Base-by-base conservation (phyloP, 1,140 invertebrate species). In the Copidosoma floridanum region DNA sequence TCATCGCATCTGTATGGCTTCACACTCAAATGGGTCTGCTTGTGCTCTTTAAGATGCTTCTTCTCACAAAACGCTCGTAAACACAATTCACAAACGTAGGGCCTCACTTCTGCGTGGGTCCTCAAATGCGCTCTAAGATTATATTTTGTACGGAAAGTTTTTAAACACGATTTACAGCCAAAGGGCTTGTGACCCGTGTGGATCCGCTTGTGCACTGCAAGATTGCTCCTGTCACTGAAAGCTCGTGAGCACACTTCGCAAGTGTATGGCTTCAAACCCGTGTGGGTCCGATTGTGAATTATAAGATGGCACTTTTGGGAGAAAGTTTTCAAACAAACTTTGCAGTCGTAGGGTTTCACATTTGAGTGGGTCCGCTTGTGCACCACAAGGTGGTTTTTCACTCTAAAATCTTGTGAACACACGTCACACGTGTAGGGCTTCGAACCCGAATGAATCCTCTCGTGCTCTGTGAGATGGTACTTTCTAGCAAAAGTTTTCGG, bases 391-490 rank as follows among this genome's bases (percentile, higher is more conserved):
- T 72, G 87, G 80, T 71, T 87, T 81, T 61, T 82, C 77, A 64
- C 83, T 81, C 55, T 85, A 82, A 69, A 95, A 83, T 61, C 86
- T 82, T 94, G 92, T n/a, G 85, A 85, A 76, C 91, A 92, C 21
- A 92, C 82, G 65, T 86, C 84, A 76, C 87, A 89, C 1, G 85
- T 66, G 68, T 82, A 54, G 82, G 82, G 10, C 52, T 82, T 80
- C 66, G 84, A 83, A 14, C 85, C 85, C 2, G 80, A 75, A 70
- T 88, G 86, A 3, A 76, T 71, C 47, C 82, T 75, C 63, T 84
- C 72, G 71, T 88, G 85, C 18, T 83, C 74, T 26, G 82, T 77
- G 63, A 86, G 77, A n/a, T n/a, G n/a, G n/a, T n/a, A n/a, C n/a
- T n/a, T n/a, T n/a, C n/a, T n/a, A n/a, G n/a, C n/a, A n/a, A n/a